Evolutionary conservation across 2,888 invertebrate species (phyloP).

Genomic region (Tipula unca): DNA sequence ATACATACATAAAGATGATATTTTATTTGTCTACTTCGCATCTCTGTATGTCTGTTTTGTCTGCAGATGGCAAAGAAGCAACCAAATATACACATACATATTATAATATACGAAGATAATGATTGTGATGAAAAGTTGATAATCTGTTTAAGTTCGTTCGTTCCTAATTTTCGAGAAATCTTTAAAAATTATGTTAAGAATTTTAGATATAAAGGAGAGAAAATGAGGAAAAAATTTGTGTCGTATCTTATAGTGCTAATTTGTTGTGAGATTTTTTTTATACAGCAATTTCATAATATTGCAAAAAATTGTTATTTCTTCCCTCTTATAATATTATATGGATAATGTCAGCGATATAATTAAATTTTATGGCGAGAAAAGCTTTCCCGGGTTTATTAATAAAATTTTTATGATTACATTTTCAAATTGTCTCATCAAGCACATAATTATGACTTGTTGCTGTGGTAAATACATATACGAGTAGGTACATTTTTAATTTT

Average conservation of each 20-base stretch:
- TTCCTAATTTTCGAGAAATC: not conserved
- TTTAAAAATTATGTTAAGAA: not conserved
- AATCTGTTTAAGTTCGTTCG: not conserved
- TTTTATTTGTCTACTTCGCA: not conserved
- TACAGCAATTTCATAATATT: not conserved
- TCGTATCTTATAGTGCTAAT: not conserved
- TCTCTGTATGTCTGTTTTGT: not conserved
- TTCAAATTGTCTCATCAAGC: not conserved
- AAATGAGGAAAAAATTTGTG: not conserved
- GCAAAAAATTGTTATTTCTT: not conserved
- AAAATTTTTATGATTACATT: not conserved
- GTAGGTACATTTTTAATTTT: not conserved
- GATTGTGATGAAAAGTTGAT: slow-evolving; percentile 8
- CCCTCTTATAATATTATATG: not conserved
- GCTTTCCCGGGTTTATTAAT: not conserved
- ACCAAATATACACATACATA: too few species aligned
- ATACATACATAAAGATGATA: not conserved
- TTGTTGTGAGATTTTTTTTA: not conserved
- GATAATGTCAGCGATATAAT: not conserved
- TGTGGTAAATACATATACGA: not conserved
- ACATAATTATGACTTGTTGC: not conserved
- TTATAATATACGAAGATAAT: not conserved
- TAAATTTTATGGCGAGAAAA: not conserved
- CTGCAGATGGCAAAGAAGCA: not conserved
- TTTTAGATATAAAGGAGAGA: not conserved